phyloP scores from a whole-genome alignment of 2,888 invertebrate species.

The Heteropelma amictum region DNA sequence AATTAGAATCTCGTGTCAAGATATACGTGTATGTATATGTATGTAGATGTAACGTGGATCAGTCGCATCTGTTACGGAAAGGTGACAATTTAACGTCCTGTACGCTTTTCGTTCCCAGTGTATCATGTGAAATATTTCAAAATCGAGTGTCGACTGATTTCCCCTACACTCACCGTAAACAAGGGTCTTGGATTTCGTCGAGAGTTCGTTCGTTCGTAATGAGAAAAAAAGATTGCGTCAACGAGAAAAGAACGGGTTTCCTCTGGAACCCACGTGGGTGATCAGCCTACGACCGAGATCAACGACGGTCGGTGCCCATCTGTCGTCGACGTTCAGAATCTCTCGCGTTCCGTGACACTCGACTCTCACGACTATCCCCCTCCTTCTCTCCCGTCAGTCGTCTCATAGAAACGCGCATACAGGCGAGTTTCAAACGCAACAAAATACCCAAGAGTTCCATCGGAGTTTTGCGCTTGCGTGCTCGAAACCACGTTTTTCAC shows the following conservation, averaged over 20 bases:
- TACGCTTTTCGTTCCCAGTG: slow-evolving; percentile 19
- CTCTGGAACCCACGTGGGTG: background rate
- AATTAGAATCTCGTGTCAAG: background rate
- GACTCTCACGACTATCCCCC: slow-evolving; percentile 9
- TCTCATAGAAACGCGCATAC: background rate
- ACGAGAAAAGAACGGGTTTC: background rate
- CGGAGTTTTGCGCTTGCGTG: slow-evolving; percentile 62
- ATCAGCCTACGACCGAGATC: slow-evolving; percentile 41
- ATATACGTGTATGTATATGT: too few relatives aligned
- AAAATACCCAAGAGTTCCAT: slow-evolving; percentile 14
- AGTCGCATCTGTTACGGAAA: slow-evolving; percentile 29
- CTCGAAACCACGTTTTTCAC: slow-evolving; percentile 36
- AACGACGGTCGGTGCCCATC: slow-evolving; percentile 65
- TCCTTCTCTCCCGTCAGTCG: background rate
- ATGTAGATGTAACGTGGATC: too few relatives aligned
- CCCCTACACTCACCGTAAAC: background rate
- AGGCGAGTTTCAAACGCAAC: background rate
- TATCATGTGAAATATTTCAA: slow-evolving; percentile 5
- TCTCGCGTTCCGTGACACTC: slow-evolving; percentile 27
- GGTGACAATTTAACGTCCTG: background rate
- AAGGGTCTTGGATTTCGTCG: slow-evolving; percentile 20
- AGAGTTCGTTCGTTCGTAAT: background rate
- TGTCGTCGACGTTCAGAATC: slow-evolving; percentile 58
- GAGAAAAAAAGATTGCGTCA: background rate
- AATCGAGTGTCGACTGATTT: background rate